phyloP scores from a whole-genome alignment of 2,113 vertebrate genomes.

The Peromyscus maniculatus region DNA sequence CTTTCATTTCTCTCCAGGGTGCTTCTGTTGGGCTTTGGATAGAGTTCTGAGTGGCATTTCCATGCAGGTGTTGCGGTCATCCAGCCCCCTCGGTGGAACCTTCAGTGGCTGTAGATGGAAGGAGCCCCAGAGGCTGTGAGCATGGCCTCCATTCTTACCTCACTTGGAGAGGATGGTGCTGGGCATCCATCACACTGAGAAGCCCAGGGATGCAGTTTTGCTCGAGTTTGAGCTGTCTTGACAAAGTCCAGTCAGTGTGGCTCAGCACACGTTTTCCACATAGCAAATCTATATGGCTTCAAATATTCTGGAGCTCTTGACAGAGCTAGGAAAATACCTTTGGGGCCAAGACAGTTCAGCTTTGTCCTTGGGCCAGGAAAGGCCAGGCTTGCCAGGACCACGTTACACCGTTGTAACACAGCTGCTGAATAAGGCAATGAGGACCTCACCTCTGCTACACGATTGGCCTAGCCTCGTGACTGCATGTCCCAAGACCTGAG shows the following conservation, averaged over 20 bases:
- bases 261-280: constrained; percentile 44
- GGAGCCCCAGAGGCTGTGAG: not conserved
- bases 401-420: not conserved
- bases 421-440: not conserved
- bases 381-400: not conserved
- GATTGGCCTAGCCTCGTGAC: not conserved
- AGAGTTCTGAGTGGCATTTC: not conserved
- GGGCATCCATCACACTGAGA: not conserved
- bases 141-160: fast-evolving
- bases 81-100: not conserved
- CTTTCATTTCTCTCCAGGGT: not conserved
- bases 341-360: not conserved
- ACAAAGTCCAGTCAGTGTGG: not conserved
- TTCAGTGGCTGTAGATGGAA: not conserved
- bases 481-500: not conserved
- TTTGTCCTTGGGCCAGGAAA: constrained; percentile 29
- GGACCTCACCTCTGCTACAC: not conserved
- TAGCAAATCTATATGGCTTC: constrained; percentile 28
- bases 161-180: not conserved
- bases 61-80: not conserved
- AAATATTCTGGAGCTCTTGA: constrained; percentile 23
- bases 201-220: constrained; percentile 29
- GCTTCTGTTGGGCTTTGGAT: constrained; percentile 32
- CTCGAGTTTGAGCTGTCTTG: constrained; percentile 52
- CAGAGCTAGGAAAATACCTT: not conserved